phyloP scores from a whole-genome alignment of 2,888 invertebrate species.

The Pammene aurita region DNA sequence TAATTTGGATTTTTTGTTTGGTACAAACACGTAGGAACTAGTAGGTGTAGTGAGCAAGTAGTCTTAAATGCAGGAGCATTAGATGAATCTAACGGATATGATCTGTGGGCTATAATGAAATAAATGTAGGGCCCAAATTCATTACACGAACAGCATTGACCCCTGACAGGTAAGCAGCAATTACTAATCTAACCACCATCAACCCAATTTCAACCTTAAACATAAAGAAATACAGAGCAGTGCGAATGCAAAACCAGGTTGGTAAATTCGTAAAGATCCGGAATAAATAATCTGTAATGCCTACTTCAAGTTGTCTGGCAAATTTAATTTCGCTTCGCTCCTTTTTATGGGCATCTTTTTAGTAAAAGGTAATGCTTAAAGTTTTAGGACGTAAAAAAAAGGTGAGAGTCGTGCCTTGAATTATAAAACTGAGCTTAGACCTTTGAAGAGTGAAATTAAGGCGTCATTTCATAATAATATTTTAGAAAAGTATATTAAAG shows the following conservation, averaged over 20 bases:
- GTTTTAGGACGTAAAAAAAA: slow-evolving; percentile 28
- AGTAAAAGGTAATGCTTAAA: slow-evolving; percentile 37
- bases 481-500: background rate
- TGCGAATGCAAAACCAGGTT: slow-evolving; percentile 21
- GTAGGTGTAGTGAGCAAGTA: no score
- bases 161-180: slow-evolving; percentile 50
- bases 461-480: background rate
- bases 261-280: slow-evolving; percentile 54
- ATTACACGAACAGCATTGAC: slow-evolving; percentile 57
- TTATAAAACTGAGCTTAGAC: slow-evolving; percentile 31
- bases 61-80: no score
- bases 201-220: slow-evolving; percentile 47
- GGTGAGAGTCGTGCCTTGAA: slow-evolving; percentile 14
- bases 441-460: background rate
- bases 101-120: slow-evolving; percentile 33
- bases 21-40: no score
- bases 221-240: slow-evolving; percentile 41
- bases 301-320: slow-evolving; percentile 51
- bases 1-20: no score
- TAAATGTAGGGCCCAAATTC: slow-evolving; percentile 55
- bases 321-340: slow-evolving; percentile 54
- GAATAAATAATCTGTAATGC: slow-evolving; percentile 62
- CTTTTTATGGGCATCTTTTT: slow-evolving; percentile 37
- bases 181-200: slow-evolving; percentile 18
- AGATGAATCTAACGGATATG: background rate